Evolutionary conservation across 2,888 invertebrate species (phyloP), one percentile per base, ranked within the genome.

Genomic region (Mesochorus sp.): DNA sequence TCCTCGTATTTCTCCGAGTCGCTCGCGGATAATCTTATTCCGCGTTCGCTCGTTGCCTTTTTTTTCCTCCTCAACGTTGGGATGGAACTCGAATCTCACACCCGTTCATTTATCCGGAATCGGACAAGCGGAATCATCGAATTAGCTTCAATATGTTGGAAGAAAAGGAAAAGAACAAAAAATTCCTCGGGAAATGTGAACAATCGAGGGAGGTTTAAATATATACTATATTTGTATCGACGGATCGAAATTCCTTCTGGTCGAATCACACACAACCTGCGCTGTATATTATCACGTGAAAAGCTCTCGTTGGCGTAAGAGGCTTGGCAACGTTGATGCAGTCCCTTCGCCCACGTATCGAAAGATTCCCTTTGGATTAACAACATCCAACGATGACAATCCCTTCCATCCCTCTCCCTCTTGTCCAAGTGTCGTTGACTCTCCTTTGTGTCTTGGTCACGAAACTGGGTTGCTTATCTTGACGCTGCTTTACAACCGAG

Each of bases 391-490:
- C 61, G 14, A 31, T 17, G 12, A 75, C 31, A 8, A 31, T 14
- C 47, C 17, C 14, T n/a, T n/a, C n/a, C n/a, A n/a, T n/a, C 24
- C 44, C 24, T 39, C 42, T 26, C 34, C 19, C 66, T 68, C 42
- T 14, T 17, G 14, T 67, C 73, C 73, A 64, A 73, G 78, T 64
- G 78, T 78, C 78, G 73, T 78, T 78, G 78, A 78, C 73, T 78
- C 72, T 49, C 57, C 78, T 78, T 78, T 78, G 78, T 78, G 68
- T 51, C 78, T 74, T 64, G 21, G 78, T 78, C 78, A 70, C 73
- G 73, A 70, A 74, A 74, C 78, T 78, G 68, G 73, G 77, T 80
- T 71, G 80, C 59, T 67, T 76, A 73, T 73, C 72, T 76, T 26
- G 34, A 26, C 49, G 47, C 51, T 62, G 55, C 42, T 55, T 31